Conservation (phyloP, 2,797 vertebrate genomes). For the Sebastes alutus region DNA sequence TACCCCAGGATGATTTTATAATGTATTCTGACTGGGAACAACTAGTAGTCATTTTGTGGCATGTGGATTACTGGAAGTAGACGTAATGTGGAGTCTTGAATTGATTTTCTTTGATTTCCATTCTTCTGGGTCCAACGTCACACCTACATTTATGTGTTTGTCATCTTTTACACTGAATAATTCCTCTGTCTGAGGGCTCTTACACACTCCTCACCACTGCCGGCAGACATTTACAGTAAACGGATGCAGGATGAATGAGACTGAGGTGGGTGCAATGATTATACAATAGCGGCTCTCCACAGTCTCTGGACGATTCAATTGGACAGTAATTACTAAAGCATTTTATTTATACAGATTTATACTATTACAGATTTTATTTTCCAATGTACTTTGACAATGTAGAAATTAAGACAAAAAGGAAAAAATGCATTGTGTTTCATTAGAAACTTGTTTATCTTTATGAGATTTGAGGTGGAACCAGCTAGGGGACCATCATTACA, state of each 20-base stretch:
- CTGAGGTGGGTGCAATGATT: background rate
- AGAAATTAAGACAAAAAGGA: background rate
- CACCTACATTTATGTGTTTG: background rate
- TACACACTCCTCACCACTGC: background rate
- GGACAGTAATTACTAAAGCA: background rate
- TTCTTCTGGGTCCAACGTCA: background rate
- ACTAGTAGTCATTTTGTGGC: background rate
- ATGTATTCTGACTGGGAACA: background rate
- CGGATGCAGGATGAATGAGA: slow-evolving; percentile 14
- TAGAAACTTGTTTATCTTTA: background rate
- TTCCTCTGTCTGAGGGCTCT: slow-evolving; percentile 5
- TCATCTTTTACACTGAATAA: background rate
- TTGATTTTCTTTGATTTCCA: background rate
- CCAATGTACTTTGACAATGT: background rate
- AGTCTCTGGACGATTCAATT: background rate
- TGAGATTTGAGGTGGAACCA: background rate
- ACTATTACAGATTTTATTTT: background rate
- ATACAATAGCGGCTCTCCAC: background rate
- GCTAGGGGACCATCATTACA: background rate
- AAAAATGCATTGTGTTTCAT: background rate
- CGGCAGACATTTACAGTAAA: background rate
- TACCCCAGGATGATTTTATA: background rate
- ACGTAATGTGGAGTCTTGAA: background rate
- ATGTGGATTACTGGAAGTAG: background rate
- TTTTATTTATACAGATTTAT: no score